These are phyloP conservation scores for Microcaecilia unicolor DNA, from an alignment of 2,797 vertebrate genomes.

Conservation along the genomic window DNA sequence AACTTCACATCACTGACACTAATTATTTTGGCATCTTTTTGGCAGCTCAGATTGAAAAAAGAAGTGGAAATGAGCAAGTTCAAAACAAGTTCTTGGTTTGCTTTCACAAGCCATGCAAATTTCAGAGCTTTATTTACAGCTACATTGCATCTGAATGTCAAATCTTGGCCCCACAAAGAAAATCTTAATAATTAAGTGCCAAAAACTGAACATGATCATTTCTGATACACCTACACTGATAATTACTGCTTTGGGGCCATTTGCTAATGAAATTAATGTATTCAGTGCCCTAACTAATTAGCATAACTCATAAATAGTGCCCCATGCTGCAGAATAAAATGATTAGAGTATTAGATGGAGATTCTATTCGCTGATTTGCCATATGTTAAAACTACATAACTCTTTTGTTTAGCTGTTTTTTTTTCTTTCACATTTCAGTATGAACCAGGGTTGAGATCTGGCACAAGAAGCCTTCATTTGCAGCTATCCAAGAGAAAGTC, in stretches of 20 bases:
- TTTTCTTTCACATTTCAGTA: no score
- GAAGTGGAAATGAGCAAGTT: slow-evolving; percentile 22
- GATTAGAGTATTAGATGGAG: slow-evolving; percentile 51
- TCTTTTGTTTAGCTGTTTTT: no score
- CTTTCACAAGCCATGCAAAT: slow-evolving; percentile 60
- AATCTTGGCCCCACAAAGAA: slow-evolving; percentile 85
- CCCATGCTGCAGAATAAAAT: slow-evolving; percentile 65
- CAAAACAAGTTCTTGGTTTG: slow-evolving; percentile 56
- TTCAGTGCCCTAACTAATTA: slow-evolving; percentile 99
- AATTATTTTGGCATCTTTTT: slow-evolving; percentile 58
- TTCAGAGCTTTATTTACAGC: slow-evolving; percentile 67
- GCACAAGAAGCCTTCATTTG: no score
- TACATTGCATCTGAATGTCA: slow-evolving; percentile 78
- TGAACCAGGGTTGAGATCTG: no score
- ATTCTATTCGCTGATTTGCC: slow-evolving; percentile 56
- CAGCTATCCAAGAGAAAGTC: no score
- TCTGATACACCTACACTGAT: slow-evolving; percentile 99
- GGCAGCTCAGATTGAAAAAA: slow-evolving; percentile 40
- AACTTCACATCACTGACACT: slow-evolving; percentile 40
- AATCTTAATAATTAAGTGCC: slow-evolving; percentile 99
- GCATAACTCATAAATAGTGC: slow-evolving; percentile 97
- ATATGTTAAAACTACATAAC: slow-evolving; percentile 45
- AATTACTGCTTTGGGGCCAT: slow-evolving; percentile 99
- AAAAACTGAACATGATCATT: slow-evolving; percentile 96
- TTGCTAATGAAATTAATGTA: slow-evolving; percentile 99